Conservation (phyloP, 2,797 vertebrate genomes). For the Mastacembelus armatus region DNA sequence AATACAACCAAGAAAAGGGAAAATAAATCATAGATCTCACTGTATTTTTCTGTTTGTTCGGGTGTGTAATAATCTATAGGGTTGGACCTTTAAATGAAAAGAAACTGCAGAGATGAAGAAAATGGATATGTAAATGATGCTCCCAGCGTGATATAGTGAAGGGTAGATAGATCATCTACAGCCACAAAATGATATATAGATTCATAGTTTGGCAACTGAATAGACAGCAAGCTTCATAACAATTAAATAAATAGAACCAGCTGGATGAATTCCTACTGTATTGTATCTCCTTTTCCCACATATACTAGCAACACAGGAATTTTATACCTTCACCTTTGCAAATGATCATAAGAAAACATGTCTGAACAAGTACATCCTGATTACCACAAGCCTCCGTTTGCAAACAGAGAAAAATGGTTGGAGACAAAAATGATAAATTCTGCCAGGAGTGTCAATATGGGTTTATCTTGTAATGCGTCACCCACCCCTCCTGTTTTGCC, state of each 20-base stretch:
- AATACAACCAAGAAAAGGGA: constrained; percentile 24
- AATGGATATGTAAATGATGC: constrained; percentile 17
- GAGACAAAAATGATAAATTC: constrained; percentile 60
- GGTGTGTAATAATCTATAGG: constrained; percentile 46
- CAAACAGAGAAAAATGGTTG: constrained; percentile 55
- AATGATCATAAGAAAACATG: constrained; percentile 36
- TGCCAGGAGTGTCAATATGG: constrained; percentile 66
- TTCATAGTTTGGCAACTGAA: constrained; percentile 7
- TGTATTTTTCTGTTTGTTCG: constrained; percentile 39
- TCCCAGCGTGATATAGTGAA: background rate
- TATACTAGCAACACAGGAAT: background rate
- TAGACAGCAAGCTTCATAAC: background rate
- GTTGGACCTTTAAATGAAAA: constrained; percentile 38
- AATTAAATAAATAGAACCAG: background rate
- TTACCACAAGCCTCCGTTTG: constrained; percentile 26
- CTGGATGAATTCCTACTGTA: background rate
- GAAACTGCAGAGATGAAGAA: constrained; percentile 25
- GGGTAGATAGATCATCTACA: constrained; percentile 3
- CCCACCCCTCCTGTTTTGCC: constrained; percentile 32
- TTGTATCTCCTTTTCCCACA: background rate
- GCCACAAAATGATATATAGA: background rate
- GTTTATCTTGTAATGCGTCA: constrained; percentile 67
- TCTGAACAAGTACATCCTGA: constrained; percentile 17
- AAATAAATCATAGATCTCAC: constrained; percentile 46
- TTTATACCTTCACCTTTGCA: constrained; percentile 18